A percentile compares a stretch with the other conserved stretches of the same genome.
phyloP scores from a whole-genome alignment of 2,797 vertebrate genomes.

The Enteromius unitaeniatus region DNA sequence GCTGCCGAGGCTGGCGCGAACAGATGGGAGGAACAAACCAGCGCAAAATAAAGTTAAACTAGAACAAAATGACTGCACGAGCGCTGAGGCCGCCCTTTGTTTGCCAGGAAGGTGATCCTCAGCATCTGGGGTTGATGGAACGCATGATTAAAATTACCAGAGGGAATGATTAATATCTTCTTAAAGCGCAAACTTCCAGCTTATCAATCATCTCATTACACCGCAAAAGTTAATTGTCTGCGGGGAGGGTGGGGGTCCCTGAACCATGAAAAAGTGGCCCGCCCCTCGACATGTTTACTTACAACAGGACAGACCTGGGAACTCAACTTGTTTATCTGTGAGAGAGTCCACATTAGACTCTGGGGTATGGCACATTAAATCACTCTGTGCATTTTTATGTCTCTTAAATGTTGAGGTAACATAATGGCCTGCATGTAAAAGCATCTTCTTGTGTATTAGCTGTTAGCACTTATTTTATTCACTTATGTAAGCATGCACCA shows the following conservation, averaged over 20 bases:
- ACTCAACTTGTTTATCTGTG: constrained; percentile 78
- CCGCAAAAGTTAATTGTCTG: constrained; percentile 96
- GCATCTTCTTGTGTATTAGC: not conserved
- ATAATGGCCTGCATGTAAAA: constrained; percentile 11
- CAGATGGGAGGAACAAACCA: constrained; percentile 85
- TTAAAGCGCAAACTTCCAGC: constrained; percentile 99
- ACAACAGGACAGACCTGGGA: constrained; percentile 87
- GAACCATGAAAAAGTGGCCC: constrained; percentile 98
- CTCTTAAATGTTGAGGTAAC: constrained; percentile 25
- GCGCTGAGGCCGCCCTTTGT: constrained; percentile 94
- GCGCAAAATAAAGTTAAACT: constrained; percentile 88
- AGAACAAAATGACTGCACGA: constrained; percentile 92
- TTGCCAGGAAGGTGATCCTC: constrained; percentile 97
- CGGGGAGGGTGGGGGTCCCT: constrained; percentile 93
- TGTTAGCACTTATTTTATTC: not conserved
- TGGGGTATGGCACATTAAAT: constrained; percentile 17
- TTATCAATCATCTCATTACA: constrained; percentile 99
- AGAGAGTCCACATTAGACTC: constrained; percentile 38
- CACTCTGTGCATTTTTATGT: constrained; percentile 14
- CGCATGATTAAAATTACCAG: constrained; percentile 98
- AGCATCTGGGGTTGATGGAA: constrained; percentile 99
- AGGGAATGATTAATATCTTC: constrained; percentile 99
- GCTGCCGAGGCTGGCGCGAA: constrained; percentile 81
- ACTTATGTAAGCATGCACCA: not conserved
- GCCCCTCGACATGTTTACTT: constrained; percentile 99